These are phyloP conservation scores for Ciconia stormi DNA, from an alignment of 2,113 vertebrate genomes.

Conservation along the genomic window DNA sequence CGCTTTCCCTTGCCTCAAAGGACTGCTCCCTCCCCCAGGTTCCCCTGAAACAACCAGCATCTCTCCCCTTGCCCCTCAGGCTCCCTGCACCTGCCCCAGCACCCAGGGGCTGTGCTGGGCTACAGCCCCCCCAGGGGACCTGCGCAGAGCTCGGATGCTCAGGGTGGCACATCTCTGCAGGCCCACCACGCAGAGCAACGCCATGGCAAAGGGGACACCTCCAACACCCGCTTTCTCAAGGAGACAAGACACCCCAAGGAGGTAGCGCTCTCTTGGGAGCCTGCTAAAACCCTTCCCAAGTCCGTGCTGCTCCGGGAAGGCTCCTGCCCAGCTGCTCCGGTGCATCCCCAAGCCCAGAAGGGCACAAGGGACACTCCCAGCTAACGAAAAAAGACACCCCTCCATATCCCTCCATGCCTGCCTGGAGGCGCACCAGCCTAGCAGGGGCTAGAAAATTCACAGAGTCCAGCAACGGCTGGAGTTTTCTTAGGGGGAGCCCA, in stretches of 20 bases:
- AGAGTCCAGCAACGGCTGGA: accelerated
- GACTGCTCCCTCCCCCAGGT: not conserved
- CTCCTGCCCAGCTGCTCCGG: not conserved
- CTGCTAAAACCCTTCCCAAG: not conserved
- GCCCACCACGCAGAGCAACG: not conserved
- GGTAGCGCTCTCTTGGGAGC: not conserved
- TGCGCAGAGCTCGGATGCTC: not conserved
- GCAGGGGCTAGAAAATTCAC: not conserved
- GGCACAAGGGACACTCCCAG: not conserved
- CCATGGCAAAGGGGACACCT: too few species aligned
- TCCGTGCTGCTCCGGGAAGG: accelerated
- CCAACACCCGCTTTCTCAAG: not conserved
- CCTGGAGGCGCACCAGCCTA: not conserved
- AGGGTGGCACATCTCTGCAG: not conserved
- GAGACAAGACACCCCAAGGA: not conserved
- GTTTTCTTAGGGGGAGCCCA: not conserved
- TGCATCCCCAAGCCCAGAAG: not conserved
- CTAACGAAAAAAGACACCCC: not conserved
- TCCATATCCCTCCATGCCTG: not conserved
- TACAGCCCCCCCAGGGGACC: not conserved
- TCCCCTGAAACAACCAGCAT: not conserved
- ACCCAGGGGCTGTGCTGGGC: not conserved
- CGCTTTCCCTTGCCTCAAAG: not conserved
- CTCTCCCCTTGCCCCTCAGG: not conserved
- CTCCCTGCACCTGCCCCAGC: not conserved